Evolutionary conservation across 2,113 vertebrate genomes (phyloP).

Genomic region (Siniperca knerii): DNA sequence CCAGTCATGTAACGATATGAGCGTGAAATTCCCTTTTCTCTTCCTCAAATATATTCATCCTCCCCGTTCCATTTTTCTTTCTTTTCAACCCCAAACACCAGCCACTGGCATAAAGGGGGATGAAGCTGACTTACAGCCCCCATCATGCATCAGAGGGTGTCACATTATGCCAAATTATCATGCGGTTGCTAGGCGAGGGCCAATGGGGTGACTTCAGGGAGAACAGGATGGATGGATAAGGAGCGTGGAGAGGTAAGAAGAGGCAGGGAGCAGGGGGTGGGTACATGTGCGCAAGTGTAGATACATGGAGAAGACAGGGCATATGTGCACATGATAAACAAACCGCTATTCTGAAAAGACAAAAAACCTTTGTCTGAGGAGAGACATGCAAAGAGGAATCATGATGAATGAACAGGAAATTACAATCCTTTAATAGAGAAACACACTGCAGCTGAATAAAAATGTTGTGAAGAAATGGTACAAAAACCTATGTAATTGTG

Average conservation of each 20-base stretch:
- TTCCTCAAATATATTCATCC: slow-evolving; percentile 61
- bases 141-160: slow-evolving; percentile 82
- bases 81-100: slow-evolving; percentile 63
- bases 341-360: neutral
- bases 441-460: neutral
- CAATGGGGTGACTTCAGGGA: slow-evolving; percentile 71
- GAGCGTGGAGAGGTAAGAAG: slow-evolving; percentile 71
- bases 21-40: slow-evolving; percentile 76
- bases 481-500: neutral
- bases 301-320: slow-evolving; percentile 16
- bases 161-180: slow-evolving; percentile 85
- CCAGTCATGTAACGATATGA: slow-evolving; percentile 72
- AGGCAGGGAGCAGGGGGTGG: slow-evolving; percentile 53
- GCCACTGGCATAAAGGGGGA: slow-evolving; percentile 48
- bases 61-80: slow-evolving; percentile 58
- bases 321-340: slow-evolving; percentile 49
- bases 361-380: slow-evolving; percentile 30
- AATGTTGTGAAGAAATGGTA: neutral
- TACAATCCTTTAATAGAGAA: neutral
- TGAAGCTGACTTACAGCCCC: slow-evolving; percentile 72
- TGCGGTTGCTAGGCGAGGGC: slow-evolving; percentile 83
- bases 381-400: neutral
- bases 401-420: neutral
- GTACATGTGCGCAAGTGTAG: slow-evolving; percentile 46
- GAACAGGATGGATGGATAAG: slow-evolving; percentile 74